Base-by-base conservation (phyloP, 2,797 vertebrate species). In the Decapterus maruadsi region DNA sequence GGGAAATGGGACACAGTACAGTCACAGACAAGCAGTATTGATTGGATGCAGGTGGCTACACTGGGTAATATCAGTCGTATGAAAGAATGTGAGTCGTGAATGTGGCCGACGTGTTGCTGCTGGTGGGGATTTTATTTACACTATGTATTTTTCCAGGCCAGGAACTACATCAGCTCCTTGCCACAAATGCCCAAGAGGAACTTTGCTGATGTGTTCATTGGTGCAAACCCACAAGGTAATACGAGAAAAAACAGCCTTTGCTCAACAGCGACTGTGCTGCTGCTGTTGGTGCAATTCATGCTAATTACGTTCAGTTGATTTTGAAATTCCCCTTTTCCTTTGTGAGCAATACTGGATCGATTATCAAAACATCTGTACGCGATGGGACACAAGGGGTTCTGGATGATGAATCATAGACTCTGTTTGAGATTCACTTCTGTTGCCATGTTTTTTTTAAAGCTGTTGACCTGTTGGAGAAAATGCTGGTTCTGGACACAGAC, bases 401-500 rank as follows among this genome's bases (percentile, higher is more conserved):
- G 45, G 16, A n/a, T n/a, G n/a, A n/a, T 31, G 26, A 3, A 34
- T 56, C 34, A 8, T 2, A 26, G 19, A 53, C 14, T 38, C 55
- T 3, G 10, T 40, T 26, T 69, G 29, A 43, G 12, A 71, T 60
- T 71, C 19, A 16, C 6, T 48, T 65, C 8, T 67, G 11, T 46
- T 75, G 8, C 46, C 9, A 12, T 68, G 8, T 65, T 66, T 62
- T 60, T 60, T 26, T 26, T 9, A 75, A 99, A 99, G 98, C 98
- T 67, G 98, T 99, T 63, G 98, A 99, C 89, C 91, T 99, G 78
- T 92, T 99, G 77, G 98, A 99, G 94, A 99, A 99, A 94, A 99
- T 99, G 98, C 90, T 99, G 87, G 97, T 99, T 6, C 91, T 99
- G 95, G 98, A 99, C 87, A 98, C 98, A 0, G 98, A 99, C 90